phyloP scores from a whole-genome alignment of 2,888 invertebrate genomes.

The Malachius bipustulatus region DNA sequence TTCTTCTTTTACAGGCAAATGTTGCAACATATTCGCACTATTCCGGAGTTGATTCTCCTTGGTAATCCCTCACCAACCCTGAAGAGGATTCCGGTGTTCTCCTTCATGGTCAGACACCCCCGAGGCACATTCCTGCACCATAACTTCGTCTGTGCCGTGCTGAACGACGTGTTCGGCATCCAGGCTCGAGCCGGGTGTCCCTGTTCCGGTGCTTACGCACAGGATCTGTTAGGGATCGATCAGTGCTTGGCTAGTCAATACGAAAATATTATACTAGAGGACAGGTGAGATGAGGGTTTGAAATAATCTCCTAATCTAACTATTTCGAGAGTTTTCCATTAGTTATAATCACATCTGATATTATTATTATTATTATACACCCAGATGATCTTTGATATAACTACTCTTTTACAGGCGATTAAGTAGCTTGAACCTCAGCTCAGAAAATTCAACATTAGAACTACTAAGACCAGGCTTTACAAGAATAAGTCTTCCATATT shows the following conservation, averaged over 20 bases:
- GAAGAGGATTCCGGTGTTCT: constrained; percentile 69
- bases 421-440: constrained; percentile 33
- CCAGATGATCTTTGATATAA: neutral
- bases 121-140: constrained; percentile 77
- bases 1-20: constrained; percentile 53
- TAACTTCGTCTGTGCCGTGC: constrained; percentile 73
- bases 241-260: constrained; percentile 62
- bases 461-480: constrained; percentile 78
- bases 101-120: constrained; percentile 73
- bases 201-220: constrained; percentile 75
- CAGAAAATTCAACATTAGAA: constrained; percentile 46
- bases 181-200: constrained; percentile 71
- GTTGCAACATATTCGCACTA: constrained; percentile 62
- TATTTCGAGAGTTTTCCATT: too few species aligned
- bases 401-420: constrained; percentile 37
- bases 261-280: constrained; percentile 55
- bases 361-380: neutral
- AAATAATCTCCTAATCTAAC: neutral
- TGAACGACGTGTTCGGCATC: constrained; percentile 87
- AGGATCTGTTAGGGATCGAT: constrained; percentile 74
- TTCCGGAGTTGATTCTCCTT: constrained; percentile 66
- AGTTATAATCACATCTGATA: too few species aligned
- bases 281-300: constrained; percentile 37
- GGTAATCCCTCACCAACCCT: constrained; percentile 56
- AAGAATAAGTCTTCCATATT: constrained; percentile 74